Evolutionary conservation across 2,888 invertebrate genomes (phyloP), one percentile per base, ranked within the genome.

Genomic region (Drosophila borborema): DNA sequence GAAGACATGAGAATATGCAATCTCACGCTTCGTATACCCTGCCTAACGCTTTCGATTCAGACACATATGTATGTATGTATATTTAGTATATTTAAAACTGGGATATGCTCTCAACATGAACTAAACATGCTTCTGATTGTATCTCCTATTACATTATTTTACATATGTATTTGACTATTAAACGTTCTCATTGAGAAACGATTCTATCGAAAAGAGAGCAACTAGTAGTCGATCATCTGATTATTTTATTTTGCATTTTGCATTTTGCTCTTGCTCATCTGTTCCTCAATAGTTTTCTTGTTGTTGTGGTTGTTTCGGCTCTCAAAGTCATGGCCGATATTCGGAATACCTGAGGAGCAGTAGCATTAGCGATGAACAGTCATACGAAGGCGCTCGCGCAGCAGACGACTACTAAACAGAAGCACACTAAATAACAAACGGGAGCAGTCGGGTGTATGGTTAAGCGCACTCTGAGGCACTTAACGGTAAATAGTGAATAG

Each of bases 241-340:
- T 41, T 36, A 14, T 31, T 36, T 9, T 10, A 5, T 16, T 12
- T 36, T 65, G 49, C 40, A 63, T 49, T 64, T 64, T 64, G 60
- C 20, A 28, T 28, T 28, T 28, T 28, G 61, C 46, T 63, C 55
- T 69, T 72, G 51, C 63, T 71, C 51, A 61, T 23, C 43, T 31
- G 20, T 31, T 51, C 43, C 71, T 66, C 38, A 64, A 72, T 75
- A 71, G 65, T 67, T 78, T 34, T 34, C 20, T 55, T 53, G 41
- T 28, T 73, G 41, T 28, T 73, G 58, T 54, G 49, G 59, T 48
- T 72, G 64, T 53, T 53, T 72, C 49, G 59, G 40, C 55, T 78
- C 76, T 79, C 82, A 89, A 87, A 81, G 90, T 79, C 86, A 86
- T 77, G 90, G 88, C 76, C 83, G 81, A 80, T 81, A 85, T 80